These are phyloP conservation scores for Podarcis cretensis DNA, from an alignment of 2,113 vertebrate genomes.

Conservation along the genomic window DNA sequence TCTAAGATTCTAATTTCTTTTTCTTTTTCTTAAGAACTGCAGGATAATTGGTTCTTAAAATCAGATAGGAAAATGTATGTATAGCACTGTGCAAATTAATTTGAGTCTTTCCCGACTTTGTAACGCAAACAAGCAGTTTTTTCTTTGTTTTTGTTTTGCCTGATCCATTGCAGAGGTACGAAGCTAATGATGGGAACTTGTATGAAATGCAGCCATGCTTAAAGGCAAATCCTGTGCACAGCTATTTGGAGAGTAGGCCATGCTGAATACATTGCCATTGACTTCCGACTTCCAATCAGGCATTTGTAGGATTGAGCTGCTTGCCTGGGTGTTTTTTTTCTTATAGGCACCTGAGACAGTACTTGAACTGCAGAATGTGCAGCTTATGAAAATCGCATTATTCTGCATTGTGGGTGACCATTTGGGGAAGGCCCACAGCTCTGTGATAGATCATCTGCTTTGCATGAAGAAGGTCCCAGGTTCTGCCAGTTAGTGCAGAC, in stretches of 20 bases:
- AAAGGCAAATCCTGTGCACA: background rate
- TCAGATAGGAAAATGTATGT: background rate
- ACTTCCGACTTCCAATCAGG: background rate
- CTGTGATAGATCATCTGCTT: too few relatives aligned
- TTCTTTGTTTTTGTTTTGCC: background rate
- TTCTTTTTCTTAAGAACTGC: background rate
- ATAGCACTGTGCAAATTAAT: background rate
- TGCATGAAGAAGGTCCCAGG: too few relatives aligned
- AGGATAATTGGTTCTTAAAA: background rate
- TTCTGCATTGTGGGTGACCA: background rate
- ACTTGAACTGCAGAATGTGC: background rate
- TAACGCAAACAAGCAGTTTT: background rate
- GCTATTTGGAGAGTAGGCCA: background rate
- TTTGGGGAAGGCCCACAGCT: background rate
- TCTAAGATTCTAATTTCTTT: too few relatives aligned
- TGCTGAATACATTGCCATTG: background rate
- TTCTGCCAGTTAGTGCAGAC: too few relatives aligned
- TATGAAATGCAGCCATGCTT: background rate
- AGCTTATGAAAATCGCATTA: background rate
- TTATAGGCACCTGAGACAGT: background rate
- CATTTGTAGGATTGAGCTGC: background rate
- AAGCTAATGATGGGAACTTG: background rate
- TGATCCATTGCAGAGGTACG: background rate
- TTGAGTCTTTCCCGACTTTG: background rate
- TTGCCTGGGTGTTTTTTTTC: background rate